These are phyloP conservation scores for Hermodice carunculata DNA, from an alignment of 2,888 invertebrate species.

Conservation along the genomic window DNA sequence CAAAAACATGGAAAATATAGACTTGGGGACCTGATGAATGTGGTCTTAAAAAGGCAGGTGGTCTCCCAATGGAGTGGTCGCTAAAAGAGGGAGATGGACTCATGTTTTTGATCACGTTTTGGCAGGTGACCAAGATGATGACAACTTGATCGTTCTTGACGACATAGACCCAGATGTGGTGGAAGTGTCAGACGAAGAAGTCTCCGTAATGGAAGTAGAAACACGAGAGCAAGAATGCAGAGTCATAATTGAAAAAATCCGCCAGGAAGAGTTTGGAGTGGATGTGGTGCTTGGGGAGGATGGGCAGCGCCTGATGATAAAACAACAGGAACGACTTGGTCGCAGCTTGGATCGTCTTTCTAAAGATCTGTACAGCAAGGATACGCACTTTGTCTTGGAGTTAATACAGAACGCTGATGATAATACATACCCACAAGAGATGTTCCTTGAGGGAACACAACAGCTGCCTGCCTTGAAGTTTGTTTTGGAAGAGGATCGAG, in stretches of 20 bases:
- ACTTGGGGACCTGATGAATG: no score
- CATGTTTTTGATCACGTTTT: no score
- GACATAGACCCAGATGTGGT: no score
- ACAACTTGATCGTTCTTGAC: no score
- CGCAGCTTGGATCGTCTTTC: conserved; percentile 62
- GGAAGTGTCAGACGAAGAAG: no score
- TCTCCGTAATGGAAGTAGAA: no score
- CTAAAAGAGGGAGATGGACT: no score
- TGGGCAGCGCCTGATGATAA: conserved; percentile 59
- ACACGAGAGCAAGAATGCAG: no score
- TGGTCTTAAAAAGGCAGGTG: no score
- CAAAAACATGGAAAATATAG: no score
- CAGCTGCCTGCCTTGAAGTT: conserved; percentile 50
- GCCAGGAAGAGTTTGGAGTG: conserved; percentile 68
- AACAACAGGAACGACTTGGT: conserved; percentile 64
- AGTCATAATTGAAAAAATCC: conserved; percentile 63
- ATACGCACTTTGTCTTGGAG: conserved; percentile 69
- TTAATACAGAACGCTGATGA: conserved; percentile 70
- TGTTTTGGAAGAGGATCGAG: conserved; percentile 47
- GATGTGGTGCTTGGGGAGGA: conserved; percentile 62
- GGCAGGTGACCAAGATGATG: no score
- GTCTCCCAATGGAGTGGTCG: no score
- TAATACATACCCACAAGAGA: conserved; percentile 60
- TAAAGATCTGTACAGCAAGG: conserved; percentile 53
- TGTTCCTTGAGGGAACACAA: background rate